phyloP scores from a whole-genome alignment of 2,888 invertebrate genomes.

The Apotomis betuletana region DNA sequence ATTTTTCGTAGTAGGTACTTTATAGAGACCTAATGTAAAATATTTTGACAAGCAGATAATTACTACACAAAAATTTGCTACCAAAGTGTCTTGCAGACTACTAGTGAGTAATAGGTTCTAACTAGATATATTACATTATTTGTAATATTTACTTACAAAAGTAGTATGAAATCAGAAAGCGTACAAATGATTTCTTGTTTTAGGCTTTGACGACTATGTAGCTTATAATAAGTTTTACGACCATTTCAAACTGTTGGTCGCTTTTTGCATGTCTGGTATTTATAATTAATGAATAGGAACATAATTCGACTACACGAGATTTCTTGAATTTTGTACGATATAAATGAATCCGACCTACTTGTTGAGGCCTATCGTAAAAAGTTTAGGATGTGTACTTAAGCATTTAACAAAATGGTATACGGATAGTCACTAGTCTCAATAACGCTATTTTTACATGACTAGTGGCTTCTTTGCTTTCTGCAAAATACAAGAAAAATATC shows the following conservation, averaged over 20 bases:
- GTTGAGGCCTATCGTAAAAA: neutral
- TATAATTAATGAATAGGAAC: conserved; percentile 22
- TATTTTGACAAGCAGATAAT: conserved; percentile 20
- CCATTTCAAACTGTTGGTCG: neutral
- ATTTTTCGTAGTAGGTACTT: neutral
- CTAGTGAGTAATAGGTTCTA: conserved; percentile 39
- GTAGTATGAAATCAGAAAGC: conserved; percentile 28
- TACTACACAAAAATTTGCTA: conserved; percentile 33
- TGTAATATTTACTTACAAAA: conserved; percentile 37
- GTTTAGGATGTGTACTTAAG: neutral
- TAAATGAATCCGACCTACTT: conserved; percentile 13
- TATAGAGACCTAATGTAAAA: conserved; percentile 18
- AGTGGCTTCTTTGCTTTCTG: conserved; percentile 7
- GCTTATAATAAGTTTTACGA: conserved; percentile 2
- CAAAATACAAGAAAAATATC: neutral
- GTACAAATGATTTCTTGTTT: conserved; percentile 18
- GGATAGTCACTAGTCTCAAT: neutral
- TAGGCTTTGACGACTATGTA: conserved; percentile 10
- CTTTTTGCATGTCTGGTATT: neutral
- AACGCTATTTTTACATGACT: conserved; percentile 22
- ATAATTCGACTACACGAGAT: conserved; percentile 19
- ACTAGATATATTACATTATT: conserved; percentile 35
- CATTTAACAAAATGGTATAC: conserved; percentile 1
- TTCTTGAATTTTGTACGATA: conserved; percentile 19
- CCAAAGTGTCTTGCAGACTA: conserved; percentile 37